Evolutionary conservation across 2,888 invertebrate species (phyloP), one percentile per base, ranked within the genome.

Genomic region (Lottia gigantea): DNA sequence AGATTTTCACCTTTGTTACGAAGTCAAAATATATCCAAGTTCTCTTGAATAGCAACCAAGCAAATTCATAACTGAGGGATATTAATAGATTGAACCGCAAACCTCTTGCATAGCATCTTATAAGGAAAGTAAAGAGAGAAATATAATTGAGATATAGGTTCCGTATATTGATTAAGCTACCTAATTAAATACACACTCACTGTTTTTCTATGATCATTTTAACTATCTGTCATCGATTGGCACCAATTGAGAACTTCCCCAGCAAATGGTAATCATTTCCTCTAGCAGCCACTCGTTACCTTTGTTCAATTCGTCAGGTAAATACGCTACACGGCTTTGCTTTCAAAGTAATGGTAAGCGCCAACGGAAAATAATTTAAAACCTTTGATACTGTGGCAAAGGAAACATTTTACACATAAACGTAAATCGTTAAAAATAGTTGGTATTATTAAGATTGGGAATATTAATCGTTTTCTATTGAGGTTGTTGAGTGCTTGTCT

Each of bases 401-500:
- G 55, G 55, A 55, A 55, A 55, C 23, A 55, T 55, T 55, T 55
- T 55, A 55, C 55, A 55, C 55, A 55, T 55, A 55, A 55, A 55
- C 55, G 55, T 15, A 55, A 55, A 55, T 55, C 55, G 55, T 55
- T 55, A 55, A 19, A 19, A 19, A 55, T 55, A 11, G 55, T 55
- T 55, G 55, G 11, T 55, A 23, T 40, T 55, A 55, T 40, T 55
- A 55, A 23, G 23, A 23, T 55, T 23, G 23, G 19, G 55, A 55
- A 23, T 55, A 11, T 23, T 55, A 55, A 55, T 55, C 19, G 23
- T 23, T 55, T 55, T 49, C 49, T 19, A 23, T 12, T 55, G 14
- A 55, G 55, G 55, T 55, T 55, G 55, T 55, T 23, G 19, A 23
- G 55, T 55, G 19, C 55, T 55, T 3, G 12, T 40, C 40, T 40